Percentiles rank a stretch among this genome's conserved stretches.
Conservation (phyloP, 2,113 vertebrate genomes). For the Phyllostomus discolor region DNA sequence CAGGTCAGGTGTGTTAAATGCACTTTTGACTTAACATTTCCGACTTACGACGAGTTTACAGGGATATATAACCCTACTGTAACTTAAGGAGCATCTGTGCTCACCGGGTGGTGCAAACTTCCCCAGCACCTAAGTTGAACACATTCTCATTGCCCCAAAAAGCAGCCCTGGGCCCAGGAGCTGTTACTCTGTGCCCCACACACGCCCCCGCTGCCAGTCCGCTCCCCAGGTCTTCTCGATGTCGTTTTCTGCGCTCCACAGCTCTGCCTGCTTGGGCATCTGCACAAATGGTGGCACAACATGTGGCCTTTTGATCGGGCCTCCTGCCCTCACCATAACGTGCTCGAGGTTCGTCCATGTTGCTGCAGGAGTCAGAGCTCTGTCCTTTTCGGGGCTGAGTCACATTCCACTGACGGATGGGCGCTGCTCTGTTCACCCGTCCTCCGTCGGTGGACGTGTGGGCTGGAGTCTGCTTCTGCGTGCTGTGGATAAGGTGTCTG, state of each 20-base stretch:
- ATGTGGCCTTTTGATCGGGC: not conserved
- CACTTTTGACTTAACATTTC: not conserved
- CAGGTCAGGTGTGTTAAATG: not conserved
- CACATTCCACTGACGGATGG: not conserved
- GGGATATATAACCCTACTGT: not conserved
- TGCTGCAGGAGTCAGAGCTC: not conserved
- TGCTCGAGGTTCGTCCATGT: no score
- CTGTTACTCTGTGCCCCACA: not conserved
- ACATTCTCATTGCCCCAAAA: not conserved
- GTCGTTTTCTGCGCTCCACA: not conserved
- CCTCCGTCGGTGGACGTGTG: no score
- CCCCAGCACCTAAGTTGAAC: not conserved
- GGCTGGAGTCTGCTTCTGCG: not conserved
- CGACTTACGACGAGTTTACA: not conserved
- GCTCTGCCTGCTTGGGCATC: not conserved
- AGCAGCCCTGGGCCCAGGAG: not conserved
- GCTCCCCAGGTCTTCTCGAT: not conserved
- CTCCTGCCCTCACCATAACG: not conserved
- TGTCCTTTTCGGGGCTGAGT: not conserved
- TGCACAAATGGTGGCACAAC: accelerated
- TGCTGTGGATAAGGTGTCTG: accelerated
- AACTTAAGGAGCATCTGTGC: not conserved
- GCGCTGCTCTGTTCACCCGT: not conserved
- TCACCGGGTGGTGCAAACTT: not conserved
- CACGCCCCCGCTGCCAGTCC: not conserved